A percentile compares a stretch with the other conserved stretches of the same genome.
phyloP scores from a whole-genome alignment of 2,888 invertebrate species.

The Heliconius cydno region DNA sequence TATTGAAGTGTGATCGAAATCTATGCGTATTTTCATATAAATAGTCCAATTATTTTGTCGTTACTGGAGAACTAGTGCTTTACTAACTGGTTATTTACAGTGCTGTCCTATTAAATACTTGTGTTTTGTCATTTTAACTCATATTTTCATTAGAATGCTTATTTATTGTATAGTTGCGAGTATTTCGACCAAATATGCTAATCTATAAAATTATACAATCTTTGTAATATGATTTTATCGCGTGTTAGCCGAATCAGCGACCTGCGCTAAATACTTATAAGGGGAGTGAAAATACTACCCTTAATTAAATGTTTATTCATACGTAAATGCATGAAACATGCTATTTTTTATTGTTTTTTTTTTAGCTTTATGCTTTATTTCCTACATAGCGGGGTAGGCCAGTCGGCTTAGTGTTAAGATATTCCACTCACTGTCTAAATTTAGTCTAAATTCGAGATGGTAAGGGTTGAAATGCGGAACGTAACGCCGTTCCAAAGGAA shows the following conservation, averaged over 20 bases:
- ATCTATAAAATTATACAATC: not conserved
- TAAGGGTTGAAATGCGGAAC: not conserved
- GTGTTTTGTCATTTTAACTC: constrained; percentile 17
- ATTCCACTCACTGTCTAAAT: not conserved
- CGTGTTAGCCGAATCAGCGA: not conserved
- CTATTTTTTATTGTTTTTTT: not conserved
- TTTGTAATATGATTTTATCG: constrained; percentile 2
- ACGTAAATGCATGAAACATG: not conserved
- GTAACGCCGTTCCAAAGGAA: not conserved
- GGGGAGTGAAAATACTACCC: not conserved
- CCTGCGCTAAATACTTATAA: not conserved
- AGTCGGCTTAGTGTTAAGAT: not conserved
- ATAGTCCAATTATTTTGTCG: constrained; percentile 37
- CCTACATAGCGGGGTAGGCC: not conserved
- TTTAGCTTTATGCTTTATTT: not conserved
- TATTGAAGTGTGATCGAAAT: constrained; percentile 39
- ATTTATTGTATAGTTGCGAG: not conserved
- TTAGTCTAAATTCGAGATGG: not conserved
- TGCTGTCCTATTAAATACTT: constrained; percentile 6
- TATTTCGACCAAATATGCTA: not conserved
- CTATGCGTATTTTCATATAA: constrained; percentile 37
- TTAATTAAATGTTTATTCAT: constrained; percentile 1
- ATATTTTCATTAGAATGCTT: not conserved
- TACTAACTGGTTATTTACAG: constrained; percentile 14
- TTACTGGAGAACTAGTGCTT: constrained; percentile 16